Percentiles rank a stretch among this genome's conserved stretches.
Conservation (phyloP, 2,113 vertebrate genomes). For the Lagopus leucura region DNA sequence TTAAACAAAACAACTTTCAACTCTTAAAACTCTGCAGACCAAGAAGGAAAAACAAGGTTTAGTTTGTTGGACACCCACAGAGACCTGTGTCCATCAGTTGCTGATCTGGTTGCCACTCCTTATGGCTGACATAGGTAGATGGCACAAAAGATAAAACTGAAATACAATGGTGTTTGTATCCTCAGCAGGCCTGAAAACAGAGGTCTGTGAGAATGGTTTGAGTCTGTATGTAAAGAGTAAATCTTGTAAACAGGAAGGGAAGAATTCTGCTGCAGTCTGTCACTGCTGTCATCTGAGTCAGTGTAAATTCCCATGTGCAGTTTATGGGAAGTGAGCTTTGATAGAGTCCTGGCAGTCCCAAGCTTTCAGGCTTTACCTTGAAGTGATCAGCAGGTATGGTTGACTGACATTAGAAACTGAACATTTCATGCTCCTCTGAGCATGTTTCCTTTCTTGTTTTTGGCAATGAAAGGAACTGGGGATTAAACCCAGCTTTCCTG, state of each 20-base stretch:
- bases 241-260: not conserved
- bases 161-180: not conserved
- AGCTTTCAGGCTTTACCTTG: slow-evolving; percentile 30
- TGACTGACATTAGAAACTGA: slow-evolving; percentile 33
- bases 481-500: slow-evolving; percentile 46
- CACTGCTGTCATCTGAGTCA: not conserved
- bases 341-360: slow-evolving; percentile 27
- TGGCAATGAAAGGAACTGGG: slow-evolving; percentile 14
- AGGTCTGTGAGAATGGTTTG: not conserved
- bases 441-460: slow-evolving; percentile 50
- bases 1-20: not conserved
- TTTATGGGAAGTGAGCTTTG: not conserved
- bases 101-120: not conserved
- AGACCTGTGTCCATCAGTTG: accelerated
- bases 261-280: not conserved
- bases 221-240: not conserved
- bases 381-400: slow-evolving; percentile 17
- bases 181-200: not conserved
- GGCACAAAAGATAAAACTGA: not conserved
- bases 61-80: not conserved
- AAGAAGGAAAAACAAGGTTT: not conserved
- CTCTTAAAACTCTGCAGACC: not conserved
- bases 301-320: accelerated
- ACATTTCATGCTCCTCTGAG: slow-evolving; percentile 65
- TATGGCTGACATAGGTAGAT: not conserved